Evolutionary conservation across 30 jellyfish, hydroid and myxozoan genomes (phyloP), one percentile per base, ranked within the genome.

Genomic region (Aurelia sp.): DNA sequence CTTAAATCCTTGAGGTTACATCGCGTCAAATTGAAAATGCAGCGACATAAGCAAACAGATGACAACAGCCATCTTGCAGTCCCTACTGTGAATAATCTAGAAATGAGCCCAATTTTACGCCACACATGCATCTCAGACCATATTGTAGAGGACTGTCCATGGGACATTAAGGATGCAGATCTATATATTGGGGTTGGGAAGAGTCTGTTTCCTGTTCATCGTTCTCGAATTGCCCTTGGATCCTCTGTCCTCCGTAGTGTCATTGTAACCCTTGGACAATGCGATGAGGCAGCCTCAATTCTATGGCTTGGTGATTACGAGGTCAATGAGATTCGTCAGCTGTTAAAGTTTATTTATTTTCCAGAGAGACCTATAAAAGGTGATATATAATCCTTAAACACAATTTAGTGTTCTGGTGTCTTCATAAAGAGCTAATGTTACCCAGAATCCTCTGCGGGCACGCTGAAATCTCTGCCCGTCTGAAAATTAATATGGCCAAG

Each of bases 201-300:
- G 51, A 22, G 47, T 27, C 51, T 67, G 55, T 67, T 67, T 24
- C 78, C 78, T 11, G 78, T 67, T 20, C 78, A 67, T 67, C 78
- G 78, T 35, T 67, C 78, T 8, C 51, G 55, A 20, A 67, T 67
- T 2, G 78, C 78, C 21, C 78, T 67, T 18, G 51, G 47, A 35
- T 67, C 78, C 13, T 31, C 78, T 31, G 20, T 67, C 20, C 33
- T 67, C 15, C 78, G 78, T 0, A 67, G 55, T 30, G 33, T 67
- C 20, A 27, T 67, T 31, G 51, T 30, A 0, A 30, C 22, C 3
- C 21, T 67, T 35, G 78, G 78, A 8, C 55, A 67, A 9, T 31
- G 33, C 18, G 78, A 67, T 16, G 78, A 67, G 33, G 33, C 51
- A 8, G 78, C 78, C 24, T 22, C 78, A 2, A 67, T 30, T n/a